These are phyloP conservation scores for Drosophila guanche DNA, from an alignment of 1,140 invertebrate species.

Conservation along the genomic window DNA sequence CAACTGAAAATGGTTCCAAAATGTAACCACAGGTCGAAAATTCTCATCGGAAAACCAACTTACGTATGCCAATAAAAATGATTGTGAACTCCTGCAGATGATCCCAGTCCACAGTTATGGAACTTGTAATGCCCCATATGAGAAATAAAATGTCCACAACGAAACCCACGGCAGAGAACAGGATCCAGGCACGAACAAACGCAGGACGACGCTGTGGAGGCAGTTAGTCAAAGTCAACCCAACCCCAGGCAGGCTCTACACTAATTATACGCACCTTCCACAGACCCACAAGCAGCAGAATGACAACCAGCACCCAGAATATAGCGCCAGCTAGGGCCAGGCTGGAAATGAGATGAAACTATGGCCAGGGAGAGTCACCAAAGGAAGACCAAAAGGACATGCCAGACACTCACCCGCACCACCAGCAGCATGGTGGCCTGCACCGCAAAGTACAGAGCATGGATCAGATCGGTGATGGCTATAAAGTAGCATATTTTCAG, in stretches of 20 bases:
- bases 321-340: slow-evolving; percentile 57
- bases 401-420: slow-evolving; percentile 25
- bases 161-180: slow-evolving; percentile 57
- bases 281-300: slow-evolving; percentile 56
- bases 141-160: slow-evolving; percentile 45
- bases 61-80: slow-evolving; percentile 57
- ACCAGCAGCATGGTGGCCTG: slow-evolving; percentile 45
- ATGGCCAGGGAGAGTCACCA: neutral
- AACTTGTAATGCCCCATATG: slow-evolving; percentile 44
- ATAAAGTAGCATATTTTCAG: slow-evolving; percentile 48
- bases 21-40: neutral
- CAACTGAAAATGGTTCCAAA: slow-evolving; percentile 23
- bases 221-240: neutral
- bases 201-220: slow-evolving; percentile 31
- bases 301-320: slow-evolving; percentile 59
- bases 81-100: slow-evolving; percentile 42
- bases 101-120: slow-evolving; percentile 50
- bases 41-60: neutral
- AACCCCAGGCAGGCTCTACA: neutral
- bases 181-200: slow-evolving; percentile 50
- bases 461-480: slow-evolving; percentile 46
- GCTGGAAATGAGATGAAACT: slow-evolving; percentile 40
- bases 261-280: slow-evolving; percentile 48
- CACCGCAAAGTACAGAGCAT: slow-evolving; percentile 56
- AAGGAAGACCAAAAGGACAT: neutral